Base-by-base conservation (phyloP, 2,888 invertebrate genomes). In the Fragum whitleyi region DNA sequence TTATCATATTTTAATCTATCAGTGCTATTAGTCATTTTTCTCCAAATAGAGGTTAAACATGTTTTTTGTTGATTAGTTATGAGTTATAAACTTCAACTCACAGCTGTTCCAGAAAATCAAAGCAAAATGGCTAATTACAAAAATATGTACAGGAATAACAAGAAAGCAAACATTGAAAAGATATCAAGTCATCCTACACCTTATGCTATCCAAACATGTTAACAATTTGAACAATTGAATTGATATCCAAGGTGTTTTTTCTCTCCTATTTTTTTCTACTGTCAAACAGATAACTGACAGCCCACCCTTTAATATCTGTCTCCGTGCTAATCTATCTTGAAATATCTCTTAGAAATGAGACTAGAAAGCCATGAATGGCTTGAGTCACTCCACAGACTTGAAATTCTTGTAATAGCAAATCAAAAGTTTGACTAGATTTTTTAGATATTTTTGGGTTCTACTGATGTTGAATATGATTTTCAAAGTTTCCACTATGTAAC, bases 221-320 rank as follows among this genome's bases (percentile, higher is more conserved):
- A 61, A 61, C 61, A 61, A 61, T 61, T 61, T 32, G 2, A 61
- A 61, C 61, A 61, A 61, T 61, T 61, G 32, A 61, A 61, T 47
- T 61, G 61, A 61, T 61, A 61, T 61, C 32, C 32, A 28, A 32
- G 61, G 61, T 21, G n/a, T 21, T 61, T 29, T 28, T 61, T 61
- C 32, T 61, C 61, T 19, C 61, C 29, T 32, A 11, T 7, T 32
- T 61, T 59, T 32, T 61, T 28, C 26, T 61, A 14, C 32, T 28
- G 61, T 61, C 57, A 57, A 23, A 57, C 57, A 57, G 57, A 23
- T 26, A 26, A 57, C 23, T 57, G 23, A 26, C 57, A 57, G 57
- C 28, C 57, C 57, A 23, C 57, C 57, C 57, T 26, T 57, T 57
- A 57, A 57, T 23, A 11, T 57, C 26, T 57, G 26, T 57, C 57